Conservation (phyloP, 2,888 invertebrate genomes). For the Andrena minutula region DNA sequence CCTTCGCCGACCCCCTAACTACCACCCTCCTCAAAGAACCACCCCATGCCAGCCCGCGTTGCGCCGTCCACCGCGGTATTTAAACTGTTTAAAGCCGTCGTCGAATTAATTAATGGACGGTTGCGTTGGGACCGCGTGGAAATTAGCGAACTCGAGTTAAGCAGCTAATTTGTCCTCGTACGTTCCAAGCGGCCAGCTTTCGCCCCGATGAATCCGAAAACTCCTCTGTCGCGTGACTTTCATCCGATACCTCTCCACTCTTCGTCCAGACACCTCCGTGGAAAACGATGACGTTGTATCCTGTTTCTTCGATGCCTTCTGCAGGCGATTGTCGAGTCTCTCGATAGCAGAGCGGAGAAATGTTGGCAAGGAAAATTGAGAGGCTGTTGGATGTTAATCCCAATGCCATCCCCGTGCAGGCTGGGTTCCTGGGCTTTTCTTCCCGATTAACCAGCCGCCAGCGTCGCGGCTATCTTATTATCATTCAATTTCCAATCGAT, state of each 20-base stretch:
- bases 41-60: not conserved
- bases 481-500: slow-evolving; percentile 29
- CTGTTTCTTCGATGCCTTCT: too few species aligned
- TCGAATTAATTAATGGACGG: slow-evolving; percentile 63
- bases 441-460: not conserved
- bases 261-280: too few species aligned
- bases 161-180: slow-evolving; percentile 54
- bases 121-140: slow-evolving; percentile 43
- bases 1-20: slow-evolving; percentile 21
- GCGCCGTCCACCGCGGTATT: slow-evolving; percentile 34
- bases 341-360: too few species aligned
- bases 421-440: not conserved
- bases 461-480: slow-evolving; percentile 31
- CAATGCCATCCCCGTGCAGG: too few species aligned
- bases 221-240: not conserved
- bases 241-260: not conserved
- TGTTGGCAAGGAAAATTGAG: too few species aligned
- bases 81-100: slow-evolving; percentile 63
- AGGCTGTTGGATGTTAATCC: slow-evolving; percentile 1
- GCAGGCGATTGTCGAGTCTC: too few species aligned
- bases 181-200: not conserved
- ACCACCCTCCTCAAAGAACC: not conserved
- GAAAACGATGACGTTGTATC: too few species aligned
- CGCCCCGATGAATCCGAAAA: not conserved
- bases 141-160: slow-evolving; percentile 63